Conservation (phyloP, 1,140 invertebrate genomes). For the Drosophila teissieri region DNA sequence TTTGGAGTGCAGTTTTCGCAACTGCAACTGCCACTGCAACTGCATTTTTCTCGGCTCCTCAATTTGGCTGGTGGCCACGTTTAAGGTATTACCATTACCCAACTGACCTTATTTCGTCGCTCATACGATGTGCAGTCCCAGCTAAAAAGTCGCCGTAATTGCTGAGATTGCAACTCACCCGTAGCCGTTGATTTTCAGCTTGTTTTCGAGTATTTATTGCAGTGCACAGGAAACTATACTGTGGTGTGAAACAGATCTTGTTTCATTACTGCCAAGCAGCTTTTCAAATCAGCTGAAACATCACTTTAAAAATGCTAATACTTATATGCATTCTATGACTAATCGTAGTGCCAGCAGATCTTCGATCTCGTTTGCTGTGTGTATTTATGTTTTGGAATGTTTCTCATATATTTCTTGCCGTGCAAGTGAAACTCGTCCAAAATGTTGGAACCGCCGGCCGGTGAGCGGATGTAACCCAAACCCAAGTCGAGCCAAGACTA, state of each 20-base stretch:
- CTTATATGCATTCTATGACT: no score
- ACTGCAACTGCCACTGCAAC: constrained; percentile 43
- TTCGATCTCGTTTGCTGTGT: constrained; percentile 1
- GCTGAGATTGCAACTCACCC: constrained; percentile 22
- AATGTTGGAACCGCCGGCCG: constrained; percentile 40
- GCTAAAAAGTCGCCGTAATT: constrained; percentile 19
- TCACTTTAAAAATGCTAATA: no score
- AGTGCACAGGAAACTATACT: constrained; percentile 28
- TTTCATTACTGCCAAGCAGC: no score
- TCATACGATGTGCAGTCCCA: constrained; percentile 25
- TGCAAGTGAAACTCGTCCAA: constrained; percentile 67
- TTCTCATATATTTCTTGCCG: constrained; percentile 17
- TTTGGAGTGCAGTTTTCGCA: constrained; percentile 32
- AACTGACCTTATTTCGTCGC: constrained; percentile 73
- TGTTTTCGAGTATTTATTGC: constrained; percentile 31
- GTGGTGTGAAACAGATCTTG: constrained; percentile 1
- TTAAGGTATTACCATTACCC: constrained; percentile 69
- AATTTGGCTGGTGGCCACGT: constrained; percentile 55
- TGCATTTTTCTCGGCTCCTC: constrained; percentile 40
- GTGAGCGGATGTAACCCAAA: constrained; percentile 59
- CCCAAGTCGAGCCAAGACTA: no score
- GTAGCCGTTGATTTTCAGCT: constrained; percentile 16
- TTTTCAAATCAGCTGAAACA: neutral
- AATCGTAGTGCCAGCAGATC: neutral
- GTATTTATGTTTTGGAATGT: constrained; percentile 8